Evolutionary conservation across 2,888 invertebrate genomes (phyloP).

Genomic region (Polydesmus complanatus): DNA sequence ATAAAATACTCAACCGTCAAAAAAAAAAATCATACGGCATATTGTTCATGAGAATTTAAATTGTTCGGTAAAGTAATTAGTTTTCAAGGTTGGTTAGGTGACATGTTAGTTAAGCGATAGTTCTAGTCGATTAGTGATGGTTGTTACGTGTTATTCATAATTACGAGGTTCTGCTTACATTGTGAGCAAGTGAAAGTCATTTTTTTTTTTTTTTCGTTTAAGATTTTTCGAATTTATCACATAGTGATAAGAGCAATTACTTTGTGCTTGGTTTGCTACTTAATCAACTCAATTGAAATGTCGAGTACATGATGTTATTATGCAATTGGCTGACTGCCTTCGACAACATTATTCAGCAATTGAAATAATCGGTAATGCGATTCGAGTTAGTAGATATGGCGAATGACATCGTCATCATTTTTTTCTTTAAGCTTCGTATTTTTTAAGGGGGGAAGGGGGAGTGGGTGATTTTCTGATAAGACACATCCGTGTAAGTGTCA

Average conservation of each 20-base stretch:
- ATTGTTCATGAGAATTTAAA: too few relatives aligned
- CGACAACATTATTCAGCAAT: not conserved
- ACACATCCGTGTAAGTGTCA: not conserved
- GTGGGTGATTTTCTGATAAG: not conserved
- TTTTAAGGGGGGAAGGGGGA: too few relatives aligned
- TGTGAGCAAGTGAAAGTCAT: too few relatives aligned
- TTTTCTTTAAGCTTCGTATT: not conserved
- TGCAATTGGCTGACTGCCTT: not conserved
- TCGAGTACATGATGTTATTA: not conserved
- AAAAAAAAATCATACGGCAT: too few relatives aligned
- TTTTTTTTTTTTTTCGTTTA: too few relatives aligned
- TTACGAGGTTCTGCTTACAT: not conserved
- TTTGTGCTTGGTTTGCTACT: not conserved
- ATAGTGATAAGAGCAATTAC: not conserved
- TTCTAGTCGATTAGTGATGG: not conserved
- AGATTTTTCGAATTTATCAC: too few relatives aligned
- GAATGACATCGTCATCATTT: not conserved
- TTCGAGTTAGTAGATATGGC: too few relatives aligned
- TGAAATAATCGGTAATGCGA: too few relatives aligned
- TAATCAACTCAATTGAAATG: not conserved
- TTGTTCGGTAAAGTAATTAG: too few relatives aligned
- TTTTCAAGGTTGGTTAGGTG: not conserved
- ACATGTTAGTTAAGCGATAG: not conserved
- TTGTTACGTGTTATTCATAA: not conserved
- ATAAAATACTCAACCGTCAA: too few relatives aligned